Base-by-base conservation (phyloP, 2,113 vertebrate species). In the Takifugu flavidus region DNA sequence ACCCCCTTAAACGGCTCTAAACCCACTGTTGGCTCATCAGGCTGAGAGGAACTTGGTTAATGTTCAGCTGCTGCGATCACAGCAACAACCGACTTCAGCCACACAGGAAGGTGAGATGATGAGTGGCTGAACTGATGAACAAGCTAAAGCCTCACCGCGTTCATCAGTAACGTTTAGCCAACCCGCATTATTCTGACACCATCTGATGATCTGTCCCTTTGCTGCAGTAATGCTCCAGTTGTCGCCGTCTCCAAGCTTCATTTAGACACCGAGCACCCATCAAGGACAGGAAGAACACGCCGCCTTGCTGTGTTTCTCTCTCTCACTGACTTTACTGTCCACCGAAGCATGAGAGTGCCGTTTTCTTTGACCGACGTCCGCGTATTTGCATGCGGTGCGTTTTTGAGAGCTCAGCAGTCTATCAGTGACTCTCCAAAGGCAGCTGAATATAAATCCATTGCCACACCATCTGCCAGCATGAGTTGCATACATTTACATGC, bases 381-480 rank as follows among this genome's bases (percentile, higher is more conserved):
- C 49, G 4, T 50, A 1, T 42, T 2, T 51, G 55, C 55, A 31
- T 46, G 42, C 55, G 62, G 29, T 56, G 46, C 47, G 20, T 20
- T 82, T 78, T 25, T 67, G 74, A 68, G 31, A 66, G 58, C 76
- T 87, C 76, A 83, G 78, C 76, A 83, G 70, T 80, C 74, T 39
- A 62, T 61, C 54, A 61, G 54, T 52, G 65, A 70, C 67, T 80
- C 66, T n/a, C 68, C 54, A 77, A 74, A 59, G 31, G 67, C 73
- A 65, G 68, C 62, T 76, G 84, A 64, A 76, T 67, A 75, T 66
- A 71, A 78, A 76, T 58, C 27, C 54, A 53, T 55, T 74, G 56
- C 67, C 59, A n/a, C 58, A 62, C 62, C 70, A 67, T 62, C 70
- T 79, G 70, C 49, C 54, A 25, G 10, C 11, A 25, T 12, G n/a